A percentile compares a stretch with the other conserved stretches of the same genome.
phyloP scores from a whole-genome alignment of 2,113 vertebrate species.

The Saguinus midas region DNA sequence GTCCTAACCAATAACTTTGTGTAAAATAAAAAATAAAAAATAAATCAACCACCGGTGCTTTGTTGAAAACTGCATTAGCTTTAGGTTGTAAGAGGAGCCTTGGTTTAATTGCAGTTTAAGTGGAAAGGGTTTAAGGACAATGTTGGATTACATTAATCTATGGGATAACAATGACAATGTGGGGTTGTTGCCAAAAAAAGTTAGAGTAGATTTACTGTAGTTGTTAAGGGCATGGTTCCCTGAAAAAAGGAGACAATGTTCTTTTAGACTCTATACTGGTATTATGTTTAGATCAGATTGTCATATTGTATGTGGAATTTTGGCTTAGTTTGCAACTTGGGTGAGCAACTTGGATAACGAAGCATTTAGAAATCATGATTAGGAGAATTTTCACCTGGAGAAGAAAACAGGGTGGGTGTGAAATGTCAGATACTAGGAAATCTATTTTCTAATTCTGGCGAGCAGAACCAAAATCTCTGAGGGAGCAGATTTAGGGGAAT shows the following conservation, averaged over 20 bases:
- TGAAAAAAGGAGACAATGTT: neutral
- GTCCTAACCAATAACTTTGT: neutral
- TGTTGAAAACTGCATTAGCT: neutral
- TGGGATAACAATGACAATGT: neutral
- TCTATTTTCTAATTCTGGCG: neutral
- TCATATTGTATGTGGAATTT: slow-evolving; percentile 8
- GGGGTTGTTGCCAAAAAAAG: neutral
- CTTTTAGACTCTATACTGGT: neutral
- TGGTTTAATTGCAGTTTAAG: neutral
- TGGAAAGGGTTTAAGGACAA: neutral
- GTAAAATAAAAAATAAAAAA: neutral
- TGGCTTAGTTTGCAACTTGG: neutral
- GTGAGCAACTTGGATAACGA: neutral
- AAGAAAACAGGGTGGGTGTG: neutral
- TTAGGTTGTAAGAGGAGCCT: neutral
- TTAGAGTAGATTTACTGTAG: neutral
- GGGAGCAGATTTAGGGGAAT: neutral
- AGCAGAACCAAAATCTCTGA: neutral
- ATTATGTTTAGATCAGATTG: neutral
- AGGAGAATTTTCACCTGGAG: neutral
- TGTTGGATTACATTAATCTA: neutral
- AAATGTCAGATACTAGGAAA: neutral
- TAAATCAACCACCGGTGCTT: neutral
- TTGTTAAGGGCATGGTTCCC: neutral
- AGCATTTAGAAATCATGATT: neutral